Evolutionary conservation across 2,888 invertebrate species (phyloP).

Genomic region (Scotopteryx bipunctaria): DNA sequence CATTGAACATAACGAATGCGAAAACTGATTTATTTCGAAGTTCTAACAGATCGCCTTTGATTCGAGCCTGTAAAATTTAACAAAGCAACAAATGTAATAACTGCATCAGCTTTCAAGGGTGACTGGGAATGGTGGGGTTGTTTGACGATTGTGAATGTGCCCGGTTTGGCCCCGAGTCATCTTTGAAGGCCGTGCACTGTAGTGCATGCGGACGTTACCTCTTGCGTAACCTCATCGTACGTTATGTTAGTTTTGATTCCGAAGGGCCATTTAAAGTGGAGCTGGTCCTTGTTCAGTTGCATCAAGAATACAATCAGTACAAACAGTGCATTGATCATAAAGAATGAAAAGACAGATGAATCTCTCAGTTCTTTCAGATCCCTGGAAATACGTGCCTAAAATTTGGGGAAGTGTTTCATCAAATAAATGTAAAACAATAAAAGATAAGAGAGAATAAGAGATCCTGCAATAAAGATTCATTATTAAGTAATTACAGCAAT

Average conservation of each 20-base stretch:
- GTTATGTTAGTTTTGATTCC: conserved; percentile 97
- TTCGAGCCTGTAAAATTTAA: conserved; percentile 90
- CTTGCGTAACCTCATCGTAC: conserved; percentile 94
- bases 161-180: conserved; percentile 64
- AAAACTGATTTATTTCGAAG: conserved; percentile 98
- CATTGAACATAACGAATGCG: conserved; percentile 99
- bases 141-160: conserved; percentile 15
- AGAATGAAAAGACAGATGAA: conserved; percentile 97
- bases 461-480: conserved; percentile 53
- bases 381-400: conserved; percentile 94
- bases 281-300: conserved; percentile 98
- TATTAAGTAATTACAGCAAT: conserved; percentile 29
- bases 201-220: conserved; percentile 89
- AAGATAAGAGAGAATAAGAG: conserved; percentile 19
- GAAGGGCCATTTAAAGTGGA: conserved; percentile 98
- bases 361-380: conserved; percentile 97
- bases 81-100: conserved; percentile 66
- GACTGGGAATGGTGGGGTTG: conserved; percentile 63
- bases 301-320: conserved; percentile 99
- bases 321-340: conserved; percentile 99
- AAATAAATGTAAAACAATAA: conserved; percentile 39
- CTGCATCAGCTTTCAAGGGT: conserved; percentile 81
- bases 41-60: conserved; percentile 95
- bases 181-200: conserved; percentile 75
- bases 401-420: conserved; percentile 69